Percentiles rank a stretch among this genome's conserved stretches.
These are phyloP conservation scores for Nematopogon swammerdamellus DNA, from an alignment of 2,888 invertebrate species.

Conservation along the genomic window DNA sequence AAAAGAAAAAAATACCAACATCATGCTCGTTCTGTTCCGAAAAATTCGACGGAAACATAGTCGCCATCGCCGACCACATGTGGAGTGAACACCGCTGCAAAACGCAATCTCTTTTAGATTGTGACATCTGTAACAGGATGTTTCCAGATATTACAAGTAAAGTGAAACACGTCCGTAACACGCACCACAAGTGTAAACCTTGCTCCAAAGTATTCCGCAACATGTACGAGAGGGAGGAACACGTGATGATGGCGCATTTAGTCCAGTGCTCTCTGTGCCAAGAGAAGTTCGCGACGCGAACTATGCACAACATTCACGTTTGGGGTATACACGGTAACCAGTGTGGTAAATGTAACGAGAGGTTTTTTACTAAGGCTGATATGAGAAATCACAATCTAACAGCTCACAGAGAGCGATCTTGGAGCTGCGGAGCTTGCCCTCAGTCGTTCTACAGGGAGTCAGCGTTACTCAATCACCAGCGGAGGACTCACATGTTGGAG, in stretches of 20 bases:
- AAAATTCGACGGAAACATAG: no score
- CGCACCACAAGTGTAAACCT: not conserved
- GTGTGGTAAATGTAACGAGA: not conserved
- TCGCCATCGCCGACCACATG: not conserved
- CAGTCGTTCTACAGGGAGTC: not conserved
- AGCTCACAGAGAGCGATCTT: not conserved
- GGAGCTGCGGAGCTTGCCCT: not conserved
- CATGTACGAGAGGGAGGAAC: constrained; percentile 4
- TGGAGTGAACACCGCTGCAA: not conserved
- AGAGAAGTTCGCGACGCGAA: not conserved
- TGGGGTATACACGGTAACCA: not conserved
- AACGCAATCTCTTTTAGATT: not conserved
- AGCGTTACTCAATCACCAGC: not conserved
- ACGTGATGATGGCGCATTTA: not conserved
- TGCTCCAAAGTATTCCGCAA: constrained; percentile 2
- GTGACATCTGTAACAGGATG: not conserved
- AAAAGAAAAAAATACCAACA: no score
- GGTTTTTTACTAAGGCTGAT: not conserved
- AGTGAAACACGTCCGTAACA: not conserved
- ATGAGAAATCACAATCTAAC: not conserved
- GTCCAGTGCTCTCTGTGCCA: not conserved
- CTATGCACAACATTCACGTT: not conserved
- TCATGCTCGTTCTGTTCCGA: no score
- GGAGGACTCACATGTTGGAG: not conserved
- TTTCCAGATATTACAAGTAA: not conserved